Evolutionary conservation across 2,797 vertebrate species (phyloP), one percentile per base, ranked within the genome.

Genomic region (Xiphophorus birchmanni): DNA sequence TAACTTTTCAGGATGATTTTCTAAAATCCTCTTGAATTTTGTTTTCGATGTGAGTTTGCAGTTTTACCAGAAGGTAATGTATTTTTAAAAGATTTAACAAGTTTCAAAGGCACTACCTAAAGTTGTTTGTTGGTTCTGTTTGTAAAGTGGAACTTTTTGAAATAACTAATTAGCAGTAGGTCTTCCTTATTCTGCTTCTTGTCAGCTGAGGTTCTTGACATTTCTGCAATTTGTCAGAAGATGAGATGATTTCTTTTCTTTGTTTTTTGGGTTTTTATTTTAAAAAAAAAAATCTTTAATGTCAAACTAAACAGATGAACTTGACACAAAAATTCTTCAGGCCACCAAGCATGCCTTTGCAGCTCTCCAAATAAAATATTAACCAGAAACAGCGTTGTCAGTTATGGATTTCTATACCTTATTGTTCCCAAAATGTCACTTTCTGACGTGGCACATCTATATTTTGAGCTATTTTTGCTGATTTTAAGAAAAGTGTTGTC

Each of bases 381-480:
- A 76, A 86, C 85, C 54, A 73, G 18, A 87, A 86, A 67, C 79
- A 75, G 17, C 63, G 52, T 82, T 84, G 83, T 79, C 82, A 80
- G 72, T 37, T 48, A 73, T 63, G 77, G 80, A 78, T 82, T 87
- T 89, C 79, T 47, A 48, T 60, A 65, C 67, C 52, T 75, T 65
- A 40, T 63, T 79, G 47, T 52, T 56, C 29, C 2, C 13, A 58
- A 77, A 79, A 77, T 72, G 58, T 76, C 52, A 50, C 76, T 73
- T 50, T 47, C 71, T 40, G 69, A 79, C 77, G 63, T 83, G 32
- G 21, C 15, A 5, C 56, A 42, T 75, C 12, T 42, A 35, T 84
- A 76, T 86, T 85, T 80, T 52, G 47, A 29, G 67, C 82, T 84
- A 87, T 84, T 90, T 84, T 79, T 3, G 45, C 52, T 76, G 74